phyloP scores from a whole-genome alignment of 2,888 invertebrate species.

The Automeris io region DNA sequence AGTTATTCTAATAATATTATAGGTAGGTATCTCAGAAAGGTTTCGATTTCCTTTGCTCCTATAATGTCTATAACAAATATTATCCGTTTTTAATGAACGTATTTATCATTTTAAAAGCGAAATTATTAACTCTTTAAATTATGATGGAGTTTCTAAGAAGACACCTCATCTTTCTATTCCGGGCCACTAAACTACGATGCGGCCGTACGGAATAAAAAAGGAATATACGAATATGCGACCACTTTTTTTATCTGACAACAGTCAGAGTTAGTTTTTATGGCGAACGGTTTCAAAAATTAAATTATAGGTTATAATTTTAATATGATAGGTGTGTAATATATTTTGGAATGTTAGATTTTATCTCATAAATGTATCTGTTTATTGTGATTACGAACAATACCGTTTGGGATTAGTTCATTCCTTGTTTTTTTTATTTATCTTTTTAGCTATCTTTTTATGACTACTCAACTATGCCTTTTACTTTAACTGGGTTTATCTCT shows the following conservation, averaged over 20 bases:
- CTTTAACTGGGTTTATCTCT: no score
- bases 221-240: slow-evolving; percentile 61
- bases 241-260: slow-evolving; percentile 66
- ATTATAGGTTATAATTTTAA: slow-evolving; percentile 76
- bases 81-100: slow-evolving; percentile 12
- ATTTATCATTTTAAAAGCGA: slow-evolving; percentile 27
- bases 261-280: slow-evolving; percentile 56
- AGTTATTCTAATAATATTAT: neutral
- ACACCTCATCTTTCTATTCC: slow-evolving; percentile 54
- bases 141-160: slow-evolving; percentile 53
- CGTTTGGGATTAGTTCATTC: neutral
- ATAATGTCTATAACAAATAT: slow-evolving; percentile 11
- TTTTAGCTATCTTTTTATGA: no score
- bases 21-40: neutral
- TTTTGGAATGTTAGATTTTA: slow-evolving; percentile 62
- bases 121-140: slow-evolving; percentile 39
- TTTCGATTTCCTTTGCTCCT: neutral
- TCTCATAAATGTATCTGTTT: slow-evolving; percentile 49
- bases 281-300: slow-evolving; percentile 67
- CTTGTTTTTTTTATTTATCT: slow-evolving; percentile 6
- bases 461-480: no score
- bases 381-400: slow-evolving; percentile 11
- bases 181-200: slow-evolving; percentile 46
- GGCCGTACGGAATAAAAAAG: slow-evolving; percentile 45
- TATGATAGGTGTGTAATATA: slow-evolving; percentile 73